phyloP scores from a whole-genome alignment of 2,888 invertebrate genomes.

The Eristalis arbustorum region DNA sequence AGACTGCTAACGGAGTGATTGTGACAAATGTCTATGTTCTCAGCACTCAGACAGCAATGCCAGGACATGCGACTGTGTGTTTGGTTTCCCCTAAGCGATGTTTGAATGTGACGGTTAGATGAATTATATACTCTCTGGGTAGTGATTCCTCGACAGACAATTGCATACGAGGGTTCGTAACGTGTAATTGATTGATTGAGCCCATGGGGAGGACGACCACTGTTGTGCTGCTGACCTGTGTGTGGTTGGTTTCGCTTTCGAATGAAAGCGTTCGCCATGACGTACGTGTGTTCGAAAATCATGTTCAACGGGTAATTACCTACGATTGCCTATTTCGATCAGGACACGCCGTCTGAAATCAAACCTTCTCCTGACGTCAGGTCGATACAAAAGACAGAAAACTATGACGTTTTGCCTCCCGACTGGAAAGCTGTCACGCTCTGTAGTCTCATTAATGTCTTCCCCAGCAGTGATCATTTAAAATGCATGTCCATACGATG shows the following conservation, averaged over 20 bases:
- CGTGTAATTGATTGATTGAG: conserved; percentile 26
- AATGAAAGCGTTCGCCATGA: neutral
- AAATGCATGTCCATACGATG: conserved; percentile 45
- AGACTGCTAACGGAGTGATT: neutral
- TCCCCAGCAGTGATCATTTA: conserved; percentile 54
- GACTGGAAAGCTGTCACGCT: conserved; percentile 13
- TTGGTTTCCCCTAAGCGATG: conserved; percentile 42
- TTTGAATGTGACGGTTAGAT: conserved; percentile 16
- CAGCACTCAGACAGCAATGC: neutral
- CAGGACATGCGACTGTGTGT: conserved; percentile 13
- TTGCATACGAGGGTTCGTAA: conserved; percentile 1
- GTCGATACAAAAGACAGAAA: neutral
- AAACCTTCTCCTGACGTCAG: neutral
- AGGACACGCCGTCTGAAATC: neutral
- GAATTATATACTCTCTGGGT: neutral
- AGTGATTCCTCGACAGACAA: conserved; percentile 19
- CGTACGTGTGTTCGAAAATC: neutral
- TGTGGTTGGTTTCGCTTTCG: neutral
- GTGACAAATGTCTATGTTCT: neutral
- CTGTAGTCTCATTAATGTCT: neutral
- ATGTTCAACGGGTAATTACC: neutral
- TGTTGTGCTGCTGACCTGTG: neutral
- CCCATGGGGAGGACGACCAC: neutral
- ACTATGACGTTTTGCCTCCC: conserved; percentile 8
- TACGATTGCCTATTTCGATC: neutral